Conservation (phyloP, 64 coral and sea anemone species). For the Hydrozoanthus tunicans region DNA sequence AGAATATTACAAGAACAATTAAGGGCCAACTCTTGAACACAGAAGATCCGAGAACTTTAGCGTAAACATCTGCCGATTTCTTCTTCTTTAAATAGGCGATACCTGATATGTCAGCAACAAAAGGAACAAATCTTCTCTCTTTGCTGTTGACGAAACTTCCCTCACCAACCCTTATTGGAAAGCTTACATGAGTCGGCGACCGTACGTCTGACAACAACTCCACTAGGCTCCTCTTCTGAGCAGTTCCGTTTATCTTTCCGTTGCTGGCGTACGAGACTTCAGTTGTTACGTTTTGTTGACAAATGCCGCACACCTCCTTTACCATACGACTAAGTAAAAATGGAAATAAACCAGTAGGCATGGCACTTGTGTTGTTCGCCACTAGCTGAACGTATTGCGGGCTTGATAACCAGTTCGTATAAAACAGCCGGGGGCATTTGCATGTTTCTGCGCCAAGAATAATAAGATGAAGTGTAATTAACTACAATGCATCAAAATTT, state of each 20-base stretch:
- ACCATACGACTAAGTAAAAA: slow-evolving; percentile 19
- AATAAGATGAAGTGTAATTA: not conserved
- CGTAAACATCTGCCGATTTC: slow-evolving; percentile 37
- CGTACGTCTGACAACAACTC: slow-evolving; percentile 14
- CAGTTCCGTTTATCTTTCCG: slow-evolving; percentile 22
- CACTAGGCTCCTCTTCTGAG: slow-evolving; percentile 12
- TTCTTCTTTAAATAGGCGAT: slow-evolving; percentile 40
- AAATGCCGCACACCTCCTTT: not conserved
- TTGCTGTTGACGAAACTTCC: slow-evolving; percentile 8
- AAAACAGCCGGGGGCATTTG: slow-evolving; percentile 38
- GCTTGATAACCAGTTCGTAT: slow-evolving; percentile 43
- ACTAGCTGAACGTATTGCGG: slow-evolving; percentile 36
- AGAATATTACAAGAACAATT: not conserved
- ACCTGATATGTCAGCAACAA: not conserved
- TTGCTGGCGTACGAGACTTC: not conserved
- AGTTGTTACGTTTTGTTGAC: slow-evolving; percentile 22
- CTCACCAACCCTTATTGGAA: slow-evolving; percentile 3
- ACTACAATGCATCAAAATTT: not conserved
- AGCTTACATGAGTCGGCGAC: slow-evolving; percentile 43
- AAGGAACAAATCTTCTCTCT: slow-evolving; percentile 7
- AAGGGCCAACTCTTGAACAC: slow-evolving; percentile 45
- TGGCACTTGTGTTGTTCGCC: slow-evolving; percentile 11
- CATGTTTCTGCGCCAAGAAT: slow-evolving; percentile 14
- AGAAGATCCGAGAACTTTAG: slow-evolving; percentile 39
- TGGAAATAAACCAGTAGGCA: slow-evolving; percentile 6